Conservation (phyloP, 2,888 invertebrate species). For the Trachelus iudaicus region DNA sequence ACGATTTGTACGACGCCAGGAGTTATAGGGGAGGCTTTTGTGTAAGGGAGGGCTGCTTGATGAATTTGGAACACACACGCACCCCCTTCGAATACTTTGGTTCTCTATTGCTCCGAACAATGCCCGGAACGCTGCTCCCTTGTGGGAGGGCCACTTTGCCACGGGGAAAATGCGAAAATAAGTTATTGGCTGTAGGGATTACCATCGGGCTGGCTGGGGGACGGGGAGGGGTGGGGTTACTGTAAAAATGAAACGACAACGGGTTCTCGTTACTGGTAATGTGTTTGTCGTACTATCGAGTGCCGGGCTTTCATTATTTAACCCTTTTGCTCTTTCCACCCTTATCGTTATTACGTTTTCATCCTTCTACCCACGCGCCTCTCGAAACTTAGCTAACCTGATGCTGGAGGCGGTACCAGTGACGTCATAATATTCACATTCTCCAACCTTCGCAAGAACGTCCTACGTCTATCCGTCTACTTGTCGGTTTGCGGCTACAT, state of each 20-base stretch:
- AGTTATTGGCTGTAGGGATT: neutral
- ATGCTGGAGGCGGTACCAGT: too few relatives aligned
- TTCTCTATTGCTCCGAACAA: too few relatives aligned
- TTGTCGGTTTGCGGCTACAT: too few relatives aligned
- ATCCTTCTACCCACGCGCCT: too few relatives aligned
- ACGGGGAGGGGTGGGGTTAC: neutral
- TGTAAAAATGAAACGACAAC: neutral
- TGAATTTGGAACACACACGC: conserved; percentile 22
- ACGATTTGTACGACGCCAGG: conserved; percentile 12
- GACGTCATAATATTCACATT: too few relatives aligned
- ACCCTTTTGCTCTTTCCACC: too few relatives aligned
- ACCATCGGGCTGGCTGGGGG: neutral
- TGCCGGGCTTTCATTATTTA: too few relatives aligned
- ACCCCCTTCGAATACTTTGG: neutral
- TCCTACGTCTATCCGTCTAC: too few relatives aligned
- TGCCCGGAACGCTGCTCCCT: neutral
- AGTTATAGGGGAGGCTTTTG: conserved; percentile 12
- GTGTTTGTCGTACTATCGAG: neutral
- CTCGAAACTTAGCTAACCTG: too few relatives aligned
- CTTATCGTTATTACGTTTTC: too few relatives aligned
- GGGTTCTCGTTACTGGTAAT: neutral
- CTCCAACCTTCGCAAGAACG: too few relatives aligned
- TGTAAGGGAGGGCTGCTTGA: conserved; percentile 15
- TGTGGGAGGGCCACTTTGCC: neutral
- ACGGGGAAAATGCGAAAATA: conserved; percentile 1